Conservation (phyloP, 2,113 vertebrate species). For the Stegastes partitus region DNA sequence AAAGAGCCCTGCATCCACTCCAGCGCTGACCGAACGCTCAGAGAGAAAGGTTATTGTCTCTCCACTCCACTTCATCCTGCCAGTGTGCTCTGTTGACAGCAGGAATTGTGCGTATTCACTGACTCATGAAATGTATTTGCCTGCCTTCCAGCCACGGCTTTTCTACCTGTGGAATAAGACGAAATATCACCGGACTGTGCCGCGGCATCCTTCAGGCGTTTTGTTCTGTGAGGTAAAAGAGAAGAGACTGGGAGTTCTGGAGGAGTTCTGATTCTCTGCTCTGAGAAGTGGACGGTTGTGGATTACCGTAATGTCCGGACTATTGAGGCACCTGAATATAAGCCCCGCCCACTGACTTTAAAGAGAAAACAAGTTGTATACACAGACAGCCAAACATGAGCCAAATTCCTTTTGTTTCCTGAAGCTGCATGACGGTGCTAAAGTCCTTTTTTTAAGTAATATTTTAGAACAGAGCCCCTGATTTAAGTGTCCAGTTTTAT, state of each 20-base stretch:
- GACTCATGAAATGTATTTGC: constrained; percentile 72
- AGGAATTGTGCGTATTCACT: constrained; percentile 67
- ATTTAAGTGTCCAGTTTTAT: too few species aligned
- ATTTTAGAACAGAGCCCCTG: too few species aligned
- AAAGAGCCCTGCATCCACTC: neutral
- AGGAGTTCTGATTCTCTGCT: constrained; percentile 21
- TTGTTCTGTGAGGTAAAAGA: constrained; percentile 56
- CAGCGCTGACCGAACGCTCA: constrained; percentile 25
- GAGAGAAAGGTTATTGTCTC: constrained; percentile 57
- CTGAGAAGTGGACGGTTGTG: constrained; percentile 78
- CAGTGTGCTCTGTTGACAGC: constrained; percentile 62
- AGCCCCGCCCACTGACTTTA: too few species aligned
- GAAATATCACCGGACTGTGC: constrained; percentile 67
- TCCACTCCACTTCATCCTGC: constrained; percentile 54
- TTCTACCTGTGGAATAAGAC: constrained; percentile 62
- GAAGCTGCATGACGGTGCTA: too few species aligned
- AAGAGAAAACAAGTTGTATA: too few species aligned
- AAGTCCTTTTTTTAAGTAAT: too few species aligned
- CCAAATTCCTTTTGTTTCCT: too few species aligned
- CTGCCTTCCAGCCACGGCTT: constrained; percentile 48
- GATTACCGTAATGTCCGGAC: constrained; percentile 85
- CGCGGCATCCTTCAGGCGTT: constrained; percentile 45
- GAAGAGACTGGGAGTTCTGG: constrained; percentile 53
- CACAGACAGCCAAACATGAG: too few species aligned
- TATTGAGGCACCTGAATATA: too few species aligned